Percentiles rank a stretch among this genome's conserved stretches.
Evolutionary conservation across 92 coral and sea anemone genomes (phyloP).

Genomic region (Bergia puertoricense): DNA sequence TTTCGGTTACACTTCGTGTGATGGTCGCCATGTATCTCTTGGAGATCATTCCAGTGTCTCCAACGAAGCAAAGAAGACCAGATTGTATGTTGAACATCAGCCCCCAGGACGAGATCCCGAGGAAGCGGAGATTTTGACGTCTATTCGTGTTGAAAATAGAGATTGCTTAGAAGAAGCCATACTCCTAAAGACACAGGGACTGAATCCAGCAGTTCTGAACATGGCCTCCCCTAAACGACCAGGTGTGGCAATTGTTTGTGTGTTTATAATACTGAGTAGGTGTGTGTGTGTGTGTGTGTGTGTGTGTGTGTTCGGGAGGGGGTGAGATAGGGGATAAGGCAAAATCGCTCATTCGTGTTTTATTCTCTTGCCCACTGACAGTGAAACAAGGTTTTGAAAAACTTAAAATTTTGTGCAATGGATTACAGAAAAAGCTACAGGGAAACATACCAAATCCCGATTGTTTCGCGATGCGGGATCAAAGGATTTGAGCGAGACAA

Average conservation of each 20-base stretch:
- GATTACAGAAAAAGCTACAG: too few relatives aligned
- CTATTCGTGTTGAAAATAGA: constrained; percentile 57
- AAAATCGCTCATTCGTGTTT: too few relatives aligned
- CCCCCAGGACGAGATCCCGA: constrained; percentile 16
- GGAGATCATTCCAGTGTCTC: constrained; percentile 71
- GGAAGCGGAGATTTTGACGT: constrained; percentile 32
- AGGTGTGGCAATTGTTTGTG: constrained; percentile 39
- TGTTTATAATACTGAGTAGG: not conserved
- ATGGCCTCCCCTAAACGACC: constrained; percentile 88
- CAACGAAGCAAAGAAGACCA: constrained; percentile 66
- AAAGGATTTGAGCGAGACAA: too few relatives aligned
- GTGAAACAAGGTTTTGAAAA: too few relatives aligned
- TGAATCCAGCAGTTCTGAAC: constrained; percentile 80
- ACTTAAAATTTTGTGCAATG: too few relatives aligned
- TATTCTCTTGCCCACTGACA: not conserved
- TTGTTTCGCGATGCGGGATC: too few relatives aligned
- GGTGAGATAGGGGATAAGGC: too few relatives aligned
- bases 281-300: too few relatives aligned
- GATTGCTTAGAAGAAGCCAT: constrained; percentile 84
- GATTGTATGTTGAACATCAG: constrained; percentile 48
- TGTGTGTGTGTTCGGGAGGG: too few relatives aligned
- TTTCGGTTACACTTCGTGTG: constrained; percentile 60
- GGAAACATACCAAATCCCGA: too few relatives aligned
- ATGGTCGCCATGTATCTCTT: constrained; percentile 56
- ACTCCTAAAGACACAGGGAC: constrained; percentile 55